Base-by-base conservation (phyloP, 2,888 invertebrate genomes). In the Teinopalpus imperialis region DNA sequence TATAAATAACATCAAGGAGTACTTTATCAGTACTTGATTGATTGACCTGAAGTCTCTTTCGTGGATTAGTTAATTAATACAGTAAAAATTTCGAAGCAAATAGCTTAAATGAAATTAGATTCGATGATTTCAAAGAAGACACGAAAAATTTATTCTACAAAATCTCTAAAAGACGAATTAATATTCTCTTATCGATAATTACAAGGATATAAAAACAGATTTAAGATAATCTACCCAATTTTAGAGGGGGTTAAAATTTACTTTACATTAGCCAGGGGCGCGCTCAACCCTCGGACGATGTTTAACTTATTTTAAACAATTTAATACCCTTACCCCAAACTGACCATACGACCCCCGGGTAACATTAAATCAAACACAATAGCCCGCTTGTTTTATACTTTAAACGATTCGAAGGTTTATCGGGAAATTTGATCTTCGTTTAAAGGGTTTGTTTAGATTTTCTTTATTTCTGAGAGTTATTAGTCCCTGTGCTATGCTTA, bases 381-480 rank as follows among this genome's bases (percentile, higher is more conserved):
- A 58, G 67, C 52, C 51, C 48, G 57, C 51, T 58, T 62, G 63
- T 64, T 65, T 56, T 63, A 69, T 72, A 58, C 63, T 66, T 65
- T 64, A 70, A 72, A 68, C 69, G 69, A 69, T 70, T 67, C 63
- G 63, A 59, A 47, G 44, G 65, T 63, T 71, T 81, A 83, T 82
- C 85, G 61, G 65, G 46, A 72, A 74, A 75, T 72, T 68, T 56
- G 67, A 81, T 78, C 73, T 73, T 65, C 66, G 52, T 43, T 64
- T 58, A 69, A 74, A 67, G 70, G 77, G 74, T 63, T 66, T 63
- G 59, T 56, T 70, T 68, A 48, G 57, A 55, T 66, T 76, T 81
- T 75, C 76, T 81, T 83, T 81, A 77, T 78, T 72, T 76, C 74
- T 69, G 69, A 81, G 81, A 71, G 65, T 74, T 81, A 86, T 86